These are phyloP conservation scores for Glaucomys volans DNA, from an alignment of 2,113 vertebrate genomes.

Conservation along the genomic window DNA sequence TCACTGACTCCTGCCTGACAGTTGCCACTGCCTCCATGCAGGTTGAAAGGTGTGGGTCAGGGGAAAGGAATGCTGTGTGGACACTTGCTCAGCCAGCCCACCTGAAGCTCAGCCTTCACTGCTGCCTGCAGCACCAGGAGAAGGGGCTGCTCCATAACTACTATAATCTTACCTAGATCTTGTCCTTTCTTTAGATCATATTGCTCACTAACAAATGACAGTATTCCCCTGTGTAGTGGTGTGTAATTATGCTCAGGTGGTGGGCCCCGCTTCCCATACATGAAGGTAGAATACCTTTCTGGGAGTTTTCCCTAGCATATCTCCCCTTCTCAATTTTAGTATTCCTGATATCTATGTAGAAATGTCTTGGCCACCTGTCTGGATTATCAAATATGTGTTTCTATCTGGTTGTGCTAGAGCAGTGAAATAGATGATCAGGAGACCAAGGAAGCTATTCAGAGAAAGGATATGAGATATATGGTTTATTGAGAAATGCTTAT, in stretches of 20 bases:
- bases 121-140: background rate
- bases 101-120: background rate
- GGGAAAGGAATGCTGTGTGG: background rate
- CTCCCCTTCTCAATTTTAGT: background rate
- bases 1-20: too few relatives aligned
- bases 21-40: too few relatives aligned
- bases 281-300: background rate
- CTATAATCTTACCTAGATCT: background rate
- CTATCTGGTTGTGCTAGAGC: background rate
- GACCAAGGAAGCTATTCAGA: background rate
- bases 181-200: background rate
- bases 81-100: background rate
- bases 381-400: background rate
- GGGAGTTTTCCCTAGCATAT: background rate
- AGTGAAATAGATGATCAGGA: background rate
- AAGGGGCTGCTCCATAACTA: background rate
- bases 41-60: too few relatives aligned
- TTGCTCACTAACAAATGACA: background rate
- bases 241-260: background rate
- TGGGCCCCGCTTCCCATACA: background rate
- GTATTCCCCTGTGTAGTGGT: background rate
- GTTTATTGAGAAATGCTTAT: background rate
- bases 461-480: background rate
- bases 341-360: background rate
- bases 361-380: background rate